A percentile compares a stretch with the other conserved stretches of the same genome.
Evolutionary conservation across 2,888 invertebrate species (phyloP).

Genomic region (Mythimna ferrago): DNA sequence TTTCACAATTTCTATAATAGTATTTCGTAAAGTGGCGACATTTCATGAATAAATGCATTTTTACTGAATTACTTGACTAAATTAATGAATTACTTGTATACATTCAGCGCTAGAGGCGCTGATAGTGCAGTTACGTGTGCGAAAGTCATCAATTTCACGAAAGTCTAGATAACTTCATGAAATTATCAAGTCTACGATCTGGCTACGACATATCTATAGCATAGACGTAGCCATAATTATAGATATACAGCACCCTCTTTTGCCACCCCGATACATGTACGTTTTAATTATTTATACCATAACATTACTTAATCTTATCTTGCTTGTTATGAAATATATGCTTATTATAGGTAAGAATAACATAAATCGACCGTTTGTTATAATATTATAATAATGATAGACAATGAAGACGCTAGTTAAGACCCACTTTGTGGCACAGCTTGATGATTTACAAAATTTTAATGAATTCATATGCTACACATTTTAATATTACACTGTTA

Average conservation of each 20-base stretch:
- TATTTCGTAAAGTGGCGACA: neutral
- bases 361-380: conserved; percentile 48
- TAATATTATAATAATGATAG: conserved; percentile 42
- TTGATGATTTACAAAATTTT: conserved; percentile 55
- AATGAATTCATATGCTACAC: conserved; percentile 62
- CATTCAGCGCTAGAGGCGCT: neutral
- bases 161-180: neutral
- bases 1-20: neutral
- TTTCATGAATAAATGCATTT: neutral
- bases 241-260: conserved; percentile 16
- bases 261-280: conserved; percentile 19
- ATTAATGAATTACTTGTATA: neutral
- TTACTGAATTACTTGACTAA: neutral
- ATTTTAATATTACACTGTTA: conserved; percentile 70
- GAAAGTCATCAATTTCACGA: neutral
- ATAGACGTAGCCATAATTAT: conserved; percentile 8
- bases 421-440: conserved; percentile 56
- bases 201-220: neutral
- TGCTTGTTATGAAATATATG: conserved; percentile 53
- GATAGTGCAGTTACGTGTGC: neutral
- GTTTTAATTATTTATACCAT: conserved; percentile 26
- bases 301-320: conserved; percentile 46
- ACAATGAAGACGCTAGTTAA: conserved; percentile 49
- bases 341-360: conserved; percentile 49
- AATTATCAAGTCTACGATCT: neutral